Conservation (phyloP, 1,140 invertebrate genomes). For the Drosophila nannoptera region DNA sequence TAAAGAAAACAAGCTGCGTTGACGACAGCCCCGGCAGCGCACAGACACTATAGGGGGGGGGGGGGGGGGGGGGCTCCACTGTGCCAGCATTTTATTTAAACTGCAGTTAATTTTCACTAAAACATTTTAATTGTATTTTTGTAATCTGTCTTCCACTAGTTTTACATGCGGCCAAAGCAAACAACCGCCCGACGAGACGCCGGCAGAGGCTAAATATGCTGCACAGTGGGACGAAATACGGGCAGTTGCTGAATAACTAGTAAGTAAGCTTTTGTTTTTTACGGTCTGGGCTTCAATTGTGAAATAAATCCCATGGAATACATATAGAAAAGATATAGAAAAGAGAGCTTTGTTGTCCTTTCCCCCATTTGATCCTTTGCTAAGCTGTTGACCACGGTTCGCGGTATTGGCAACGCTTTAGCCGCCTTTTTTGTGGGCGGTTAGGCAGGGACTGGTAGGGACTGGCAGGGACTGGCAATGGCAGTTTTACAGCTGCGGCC, state of each 20-base stretch:
- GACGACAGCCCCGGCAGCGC: constrained; percentile 18
- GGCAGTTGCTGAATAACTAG: too few relatives aligned
- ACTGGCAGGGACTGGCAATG: constrained; percentile 1
- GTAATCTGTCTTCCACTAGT: constrained; percentile 74
- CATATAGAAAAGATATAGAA: too few relatives aligned
- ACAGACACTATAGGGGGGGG: constrained; percentile 2
- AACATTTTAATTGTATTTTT: constrained; percentile 78
- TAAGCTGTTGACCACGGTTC: constrained; percentile 3
- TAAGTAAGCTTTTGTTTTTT: too few relatives aligned
- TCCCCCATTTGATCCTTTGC: too few relatives aligned
- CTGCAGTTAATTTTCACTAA: constrained; percentile 76
- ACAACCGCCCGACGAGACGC: constrained; percentile 16
- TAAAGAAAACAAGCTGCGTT: constrained; percentile 54
- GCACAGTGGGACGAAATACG: constrained; percentile 31
- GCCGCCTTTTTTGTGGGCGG: constrained; percentile 5
- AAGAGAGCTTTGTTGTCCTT: too few relatives aligned
- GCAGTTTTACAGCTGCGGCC: constrained; percentile 57
- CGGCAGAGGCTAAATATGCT: neutral
- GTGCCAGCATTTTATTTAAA: constrained; percentile 73
- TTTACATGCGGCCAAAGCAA: constrained; percentile 52
- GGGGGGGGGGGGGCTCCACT: constrained; percentile 2
- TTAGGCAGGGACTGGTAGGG: neutral
- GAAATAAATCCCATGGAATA: neutral
- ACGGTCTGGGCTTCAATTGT: too few relatives aligned
- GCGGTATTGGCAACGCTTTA: constrained; percentile 24